These are phyloP conservation scores for Melanchra persicariae DNA, from an alignment of 2,888 invertebrate species.

Conservation along the genomic window DNA sequence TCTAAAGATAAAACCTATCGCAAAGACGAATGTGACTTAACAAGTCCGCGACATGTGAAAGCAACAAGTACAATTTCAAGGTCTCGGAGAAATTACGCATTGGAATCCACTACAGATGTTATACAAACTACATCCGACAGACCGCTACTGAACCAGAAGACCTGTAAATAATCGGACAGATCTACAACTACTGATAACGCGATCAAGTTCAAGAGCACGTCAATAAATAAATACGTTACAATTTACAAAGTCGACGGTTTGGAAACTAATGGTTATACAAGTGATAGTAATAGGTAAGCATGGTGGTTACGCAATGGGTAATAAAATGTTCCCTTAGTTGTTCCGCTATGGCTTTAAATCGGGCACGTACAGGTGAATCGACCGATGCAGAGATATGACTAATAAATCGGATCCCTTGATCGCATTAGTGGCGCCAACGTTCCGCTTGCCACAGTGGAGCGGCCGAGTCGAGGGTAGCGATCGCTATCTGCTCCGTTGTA, in stretches of 20 bases:
- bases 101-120: constrained; percentile 66
- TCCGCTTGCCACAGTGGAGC: constrained; percentile 74
- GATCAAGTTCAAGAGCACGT: constrained; percentile 85
- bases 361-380: constrained; percentile 83
- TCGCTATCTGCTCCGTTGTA: constrained; percentile 72
- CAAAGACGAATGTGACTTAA: constrained; percentile 76
- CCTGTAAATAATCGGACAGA: constrained; percentile 76
- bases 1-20: constrained; percentile 82
- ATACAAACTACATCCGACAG: constrained; percentile 61
- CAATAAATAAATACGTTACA: constrained; percentile 75
- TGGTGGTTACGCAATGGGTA: constrained; percentile 76
- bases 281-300: constrained; percentile 77
- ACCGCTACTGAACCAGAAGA: constrained; percentile 63
- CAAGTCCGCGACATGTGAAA: constrained; percentile 82
- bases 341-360: constrained; percentile 77
- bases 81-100: constrained; percentile 76
- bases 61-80: constrained; percentile 84
- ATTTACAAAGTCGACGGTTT: constrained; percentile 74
- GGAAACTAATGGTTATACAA: constrained; percentile 76
- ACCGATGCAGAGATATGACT: constrained; percentile 82
- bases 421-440: constrained; percentile 87
- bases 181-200: constrained; percentile 73
- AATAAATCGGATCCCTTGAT: constrained; percentile 85
- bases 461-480: constrained; percentile 68
- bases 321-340: constrained; percentile 77